Conservation (phyloP, 1,140 invertebrate species). For the Leptoteleia sp. region DNA sequence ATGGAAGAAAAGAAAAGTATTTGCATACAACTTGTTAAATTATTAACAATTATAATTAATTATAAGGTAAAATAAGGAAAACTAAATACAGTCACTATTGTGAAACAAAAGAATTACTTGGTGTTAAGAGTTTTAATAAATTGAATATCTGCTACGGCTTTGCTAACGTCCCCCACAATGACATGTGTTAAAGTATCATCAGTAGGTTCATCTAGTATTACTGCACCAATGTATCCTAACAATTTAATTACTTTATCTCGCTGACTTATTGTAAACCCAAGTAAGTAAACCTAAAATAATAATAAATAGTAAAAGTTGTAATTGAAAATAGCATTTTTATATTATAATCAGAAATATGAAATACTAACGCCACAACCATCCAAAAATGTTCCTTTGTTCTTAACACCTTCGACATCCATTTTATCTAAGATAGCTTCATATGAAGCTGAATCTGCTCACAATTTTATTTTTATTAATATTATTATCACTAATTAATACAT, state of each 20-base stretch:
- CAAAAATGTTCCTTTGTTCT: slow-evolving; percentile 88
- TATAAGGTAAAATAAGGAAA: too few species aligned
- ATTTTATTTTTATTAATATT: too few species aligned
- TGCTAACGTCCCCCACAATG: slow-evolving; percentile 84
- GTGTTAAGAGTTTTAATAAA: slow-evolving; percentile 75
- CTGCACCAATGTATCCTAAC: slow-evolving; percentile 90
- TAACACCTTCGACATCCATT: slow-evolving; percentile 76
- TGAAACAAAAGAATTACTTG: slow-evolving; percentile 71
- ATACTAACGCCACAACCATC: slow-evolving; percentile 90
- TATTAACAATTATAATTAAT: too few species aligned
- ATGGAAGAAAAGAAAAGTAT: too few species aligned
- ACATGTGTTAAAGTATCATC: slow-evolving; percentile 91
- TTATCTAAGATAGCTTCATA: slow-evolving; percentile 37
- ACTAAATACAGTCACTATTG: too few species aligned
- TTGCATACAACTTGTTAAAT: too few species aligned
- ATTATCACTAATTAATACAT: too few species aligned
- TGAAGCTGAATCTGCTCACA: background rate
- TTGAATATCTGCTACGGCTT: slow-evolving; percentile 79
- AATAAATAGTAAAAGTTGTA: too few species aligned
- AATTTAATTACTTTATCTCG: slow-evolving; percentile 89
- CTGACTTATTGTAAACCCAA: slow-evolving; percentile 84
- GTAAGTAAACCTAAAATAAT: slow-evolving; percentile 83
- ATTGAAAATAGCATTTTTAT: too few species aligned
- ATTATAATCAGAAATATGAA: background rate
- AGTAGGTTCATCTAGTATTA: slow-evolving; percentile 87